These are phyloP conservation scores for Archips xylosteana DNA, from an alignment of 2,888 invertebrate genomes.

Conservation along the genomic window DNA sequence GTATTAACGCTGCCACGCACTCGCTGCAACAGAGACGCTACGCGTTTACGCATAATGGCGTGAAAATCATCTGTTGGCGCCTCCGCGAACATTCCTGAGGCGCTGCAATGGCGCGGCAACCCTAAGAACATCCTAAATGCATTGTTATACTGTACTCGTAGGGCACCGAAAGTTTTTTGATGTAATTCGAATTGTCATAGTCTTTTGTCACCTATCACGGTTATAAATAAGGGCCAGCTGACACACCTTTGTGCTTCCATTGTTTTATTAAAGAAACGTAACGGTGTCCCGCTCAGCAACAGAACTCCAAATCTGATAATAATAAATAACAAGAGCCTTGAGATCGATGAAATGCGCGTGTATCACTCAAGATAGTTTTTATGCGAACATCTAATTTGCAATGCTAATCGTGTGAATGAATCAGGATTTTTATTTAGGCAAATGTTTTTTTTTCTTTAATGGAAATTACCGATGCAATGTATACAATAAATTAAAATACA, in stretches of 20 bases:
- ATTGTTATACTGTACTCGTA: too few species aligned
- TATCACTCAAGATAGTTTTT: slow-evolving; percentile 11
- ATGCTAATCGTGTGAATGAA: neutral
- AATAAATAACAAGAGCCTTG: slow-evolving; percentile 12
- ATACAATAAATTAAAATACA: neutral
- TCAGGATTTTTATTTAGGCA: neutral
- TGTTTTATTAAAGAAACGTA: neutral
- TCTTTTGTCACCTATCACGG: too few species aligned
- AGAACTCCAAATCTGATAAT: slow-evolving; percentile 1
- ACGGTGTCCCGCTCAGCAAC: neutral
- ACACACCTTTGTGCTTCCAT: neutral
- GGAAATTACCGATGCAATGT: slow-evolving; percentile 1
- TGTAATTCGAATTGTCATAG: too few species aligned
- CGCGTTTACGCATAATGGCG: too few species aligned
- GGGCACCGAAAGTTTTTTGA: too few species aligned
- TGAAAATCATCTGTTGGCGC: too few species aligned
- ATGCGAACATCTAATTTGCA: slow-evolving; percentile 9
- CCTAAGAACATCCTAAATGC: too few species aligned
- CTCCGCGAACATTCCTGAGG: too few species aligned
- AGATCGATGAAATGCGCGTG: slow-evolving; percentile 16
- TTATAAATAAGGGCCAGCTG: too few species aligned
- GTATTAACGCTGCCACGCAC: too few species aligned
- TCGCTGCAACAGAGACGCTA: too few species aligned
- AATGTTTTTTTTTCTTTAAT: neutral
- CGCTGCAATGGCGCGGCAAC: too few species aligned